These are phyloP conservation scores for Andricus grossulariae DNA, from an alignment of 1,140 invertebrate genomes.

Conservation along the genomic window DNA sequence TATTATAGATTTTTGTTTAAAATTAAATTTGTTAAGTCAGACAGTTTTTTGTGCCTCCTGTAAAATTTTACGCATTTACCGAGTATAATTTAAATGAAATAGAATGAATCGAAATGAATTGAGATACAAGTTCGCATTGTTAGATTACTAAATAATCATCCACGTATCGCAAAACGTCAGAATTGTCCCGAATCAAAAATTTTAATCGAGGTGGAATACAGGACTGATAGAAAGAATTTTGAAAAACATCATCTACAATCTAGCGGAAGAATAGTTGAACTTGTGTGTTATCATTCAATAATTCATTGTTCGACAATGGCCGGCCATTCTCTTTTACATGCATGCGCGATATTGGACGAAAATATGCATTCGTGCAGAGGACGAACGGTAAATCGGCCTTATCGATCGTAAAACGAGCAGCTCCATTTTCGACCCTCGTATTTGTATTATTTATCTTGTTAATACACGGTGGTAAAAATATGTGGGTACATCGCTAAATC, in stretches of 20 bases:
- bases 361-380: conserved; percentile 28
- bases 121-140: neutral
- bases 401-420: conserved; percentile 25
- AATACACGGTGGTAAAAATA: conserved; percentile 23
- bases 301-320: conserved; percentile 27
- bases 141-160: neutral
- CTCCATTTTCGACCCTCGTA: conserved; percentile 25
- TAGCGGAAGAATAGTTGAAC: neutral
- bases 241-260: neutral
- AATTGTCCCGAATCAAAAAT: neutral
- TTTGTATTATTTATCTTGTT: conserved; percentile 30
- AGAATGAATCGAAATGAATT: neutral
- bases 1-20: too few species aligned
- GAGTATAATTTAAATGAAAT: too few species aligned
- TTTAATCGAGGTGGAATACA: neutral
- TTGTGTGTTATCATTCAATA: conserved; percentile 26
- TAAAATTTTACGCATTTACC: too few species aligned
- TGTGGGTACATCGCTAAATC: neutral
- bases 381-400: conserved; percentile 24
- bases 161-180: neutral
- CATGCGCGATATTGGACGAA: conserved; percentile 17
- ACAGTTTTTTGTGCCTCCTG: too few species aligned
- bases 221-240: conserved; percentile 1
- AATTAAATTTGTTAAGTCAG: too few species aligned
- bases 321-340: conserved; percentile 9